Base-by-base conservation (phyloP, 1,140 invertebrate species). In the Anastrepha obliqua region DNA sequence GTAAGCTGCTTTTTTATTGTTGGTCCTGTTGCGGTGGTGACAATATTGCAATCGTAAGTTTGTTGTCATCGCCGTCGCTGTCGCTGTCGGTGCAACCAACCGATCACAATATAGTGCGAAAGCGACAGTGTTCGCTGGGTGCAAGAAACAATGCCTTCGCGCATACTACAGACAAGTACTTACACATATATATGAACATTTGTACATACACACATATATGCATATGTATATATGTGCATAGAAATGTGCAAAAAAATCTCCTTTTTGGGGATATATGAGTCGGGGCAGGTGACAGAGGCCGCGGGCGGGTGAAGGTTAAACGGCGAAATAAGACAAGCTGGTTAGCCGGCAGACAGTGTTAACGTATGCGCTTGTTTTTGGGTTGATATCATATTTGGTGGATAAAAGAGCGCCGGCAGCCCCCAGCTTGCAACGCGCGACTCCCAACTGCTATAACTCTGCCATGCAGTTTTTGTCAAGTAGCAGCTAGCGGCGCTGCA, bases 361-460 rank as follows among this genome's bases (percentile, higher is more conserved):
- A 78, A 78, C 17, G 74, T 55, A 78, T 39, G 15, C 13, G 58
- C 15, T 62, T 86, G 17, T 62, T 88, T 87, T 88, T 86, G 88
- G 90, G 91, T 91, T 92, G 90, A 92, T 91, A 92, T 92, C 91
- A 92, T 92, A 92, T 92, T 92, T 92, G 91, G 90, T 89, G 88
- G 90, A 90, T 92, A 92, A 92, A 92, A 92, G 91, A 89, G 87
- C 91, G 91, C 91, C 91, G 91, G 89, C 8, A 59, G 55, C 11
- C 2, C 29, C 2, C 55, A 60, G 44, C n/a, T 59, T 29, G 39
- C 47, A 85, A n/a, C 9, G 4, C 58, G 51, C 13, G 20, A 86
- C 39, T 55, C 39, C 29, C 20, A 17, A 78, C 74, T 78, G 13
- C 8, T 39, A 17, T 13, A 17, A 11, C 20, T 0, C 9, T 55